Base-by-base conservation (phyloP, 2,797 vertebrate genomes). In the Oreochromis grahami region DNA sequence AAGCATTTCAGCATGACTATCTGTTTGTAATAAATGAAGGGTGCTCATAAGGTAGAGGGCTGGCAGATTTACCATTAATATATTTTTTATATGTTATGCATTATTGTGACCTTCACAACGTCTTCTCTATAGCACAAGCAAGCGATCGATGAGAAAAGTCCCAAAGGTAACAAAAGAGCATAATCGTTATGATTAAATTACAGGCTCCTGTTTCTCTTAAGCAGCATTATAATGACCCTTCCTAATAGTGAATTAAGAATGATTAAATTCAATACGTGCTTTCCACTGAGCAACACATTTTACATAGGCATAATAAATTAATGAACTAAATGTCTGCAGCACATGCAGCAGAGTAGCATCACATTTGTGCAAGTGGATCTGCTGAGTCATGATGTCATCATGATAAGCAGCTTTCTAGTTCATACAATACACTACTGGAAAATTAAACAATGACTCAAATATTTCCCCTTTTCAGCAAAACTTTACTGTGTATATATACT, bases 1-100 rank as follows among this genome's bases (percentile, higher is more conserved):
- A 9, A 77, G 79, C 48, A 13, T 43, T 56, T 29, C 45, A 84
- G 50, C 68, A 86, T 15, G 74, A 38, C 65, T 65, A 84, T 48
- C 43, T 84, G 68, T 36, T 85, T 84, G 72, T 82, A 85, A 86
- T 43, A 53, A 86, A 63, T 60, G 36, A 60, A 36, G 77, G 34
- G 77, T 79, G 81, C 34, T 84, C 14, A 5, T 56, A 41, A 50
- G 36, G 36, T 41, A n/a, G 36, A 58, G 19, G 17, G 34, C n/a
- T 48, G 60, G 51, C 82, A 48, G 72, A 55, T 14, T 58, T 53
- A 13, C 32, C 38, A 77, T 58, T 56, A 48, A 19, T 32, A 32
- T 26, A 12, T 29, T 48, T 72, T 50, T 74, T 32, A 5, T 5
- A 29, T 48, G 6, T 72, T 72, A 32, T 17, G 10, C 10, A 74